Evolutionary conservation across 1,140 invertebrate genomes (phyloP).

Genomic region (Marisa cornuarietis): DNA sequence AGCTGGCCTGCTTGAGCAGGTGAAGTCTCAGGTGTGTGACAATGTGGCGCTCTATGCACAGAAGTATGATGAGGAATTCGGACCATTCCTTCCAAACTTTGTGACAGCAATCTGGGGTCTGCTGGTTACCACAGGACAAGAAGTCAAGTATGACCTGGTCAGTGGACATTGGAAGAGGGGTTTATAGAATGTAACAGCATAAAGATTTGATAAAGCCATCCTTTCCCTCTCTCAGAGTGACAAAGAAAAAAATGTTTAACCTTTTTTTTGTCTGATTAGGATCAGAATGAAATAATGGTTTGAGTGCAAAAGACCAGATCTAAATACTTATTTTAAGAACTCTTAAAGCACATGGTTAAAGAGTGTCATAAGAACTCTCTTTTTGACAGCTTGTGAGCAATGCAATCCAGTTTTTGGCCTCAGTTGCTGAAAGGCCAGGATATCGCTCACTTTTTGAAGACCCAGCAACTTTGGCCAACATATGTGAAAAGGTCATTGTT

Average conservation of each 20-base stretch:
- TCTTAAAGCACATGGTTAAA: too few species aligned
- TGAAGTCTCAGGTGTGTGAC: constrained; percentile 95
- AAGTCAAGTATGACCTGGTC: constrained; percentile 92
- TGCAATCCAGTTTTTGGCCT: constrained; percentile 92
- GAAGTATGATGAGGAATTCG: constrained; percentile 98
- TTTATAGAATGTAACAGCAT: neutral
- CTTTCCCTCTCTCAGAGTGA: too few species aligned
- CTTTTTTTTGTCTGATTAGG: too few species aligned
- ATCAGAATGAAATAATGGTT: too few species aligned
- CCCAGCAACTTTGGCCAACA: constrained; percentile 81
- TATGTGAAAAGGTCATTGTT: constrained; percentile 97
- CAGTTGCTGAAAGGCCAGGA: constrained; percentile 88
- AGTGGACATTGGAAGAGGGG: constrained; percentile 39
- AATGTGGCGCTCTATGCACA: constrained; percentile 94
- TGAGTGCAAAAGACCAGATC: too few species aligned
- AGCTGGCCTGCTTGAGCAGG: constrained; percentile 87
- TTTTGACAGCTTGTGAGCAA: constrained; percentile 85
- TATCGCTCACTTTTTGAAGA: constrained; percentile 92
- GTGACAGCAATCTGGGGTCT: constrained; percentile 93
- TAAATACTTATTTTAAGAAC: too few species aligned
- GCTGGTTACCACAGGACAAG: constrained; percentile 81
- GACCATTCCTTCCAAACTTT: constrained; percentile 85
- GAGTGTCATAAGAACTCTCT: neutral
- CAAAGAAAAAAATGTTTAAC: too few species aligned
- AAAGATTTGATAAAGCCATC: too few species aligned